Evolutionary conservation across 2,113 vertebrate genomes (phyloP).

Genomic region (Podarcis raffonei): DNA sequence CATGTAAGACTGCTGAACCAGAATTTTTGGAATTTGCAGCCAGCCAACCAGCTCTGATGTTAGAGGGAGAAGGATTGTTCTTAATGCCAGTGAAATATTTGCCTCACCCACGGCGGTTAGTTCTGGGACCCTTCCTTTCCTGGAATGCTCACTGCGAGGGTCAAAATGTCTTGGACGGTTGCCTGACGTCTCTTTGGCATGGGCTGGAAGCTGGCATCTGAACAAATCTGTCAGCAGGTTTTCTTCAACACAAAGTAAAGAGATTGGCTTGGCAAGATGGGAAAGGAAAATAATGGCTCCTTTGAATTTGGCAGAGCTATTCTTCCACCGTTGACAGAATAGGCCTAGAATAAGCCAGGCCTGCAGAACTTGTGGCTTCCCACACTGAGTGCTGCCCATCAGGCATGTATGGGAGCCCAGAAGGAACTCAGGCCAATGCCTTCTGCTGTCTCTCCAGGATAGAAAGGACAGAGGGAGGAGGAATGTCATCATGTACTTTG

Average conservation of each 20-base stretch:
- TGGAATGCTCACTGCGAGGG: slow-evolving; percentile 58
- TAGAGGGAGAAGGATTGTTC: slow-evolving; percentile 22
- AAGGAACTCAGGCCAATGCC: neutral
- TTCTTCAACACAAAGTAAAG: slow-evolving; percentile 60
- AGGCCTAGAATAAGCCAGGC: neutral
- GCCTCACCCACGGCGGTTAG: slow-evolving; percentile 58
- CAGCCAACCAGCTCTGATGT: slow-evolving; percentile 51
- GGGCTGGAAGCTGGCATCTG: slow-evolving; percentile 51
- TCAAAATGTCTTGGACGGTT: slow-evolving; percentile 65
- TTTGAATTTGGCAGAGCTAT: slow-evolving; percentile 50
- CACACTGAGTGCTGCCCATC: neutral
- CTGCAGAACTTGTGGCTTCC: neutral
- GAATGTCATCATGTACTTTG: too few species aligned
- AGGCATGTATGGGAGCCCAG: neutral
- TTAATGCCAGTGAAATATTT: slow-evolving; percentile 57
- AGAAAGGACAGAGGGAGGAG: neutral
- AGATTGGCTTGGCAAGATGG: slow-evolving; percentile 53
- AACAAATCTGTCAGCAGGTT: slow-evolving; percentile 48
- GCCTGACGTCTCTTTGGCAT: slow-evolving; percentile 61
- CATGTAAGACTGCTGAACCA: neutral
- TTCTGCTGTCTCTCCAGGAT: neutral
- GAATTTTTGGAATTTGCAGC: slow-evolving; percentile 31
- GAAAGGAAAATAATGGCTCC: slow-evolving; percentile 15
- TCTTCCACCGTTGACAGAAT: slow-evolving; percentile 20
- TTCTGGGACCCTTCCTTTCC: slow-evolving; percentile 60